Evolutionary conservation across 1,140 invertebrate species (phyloP), one percentile per base, ranked within the genome.

Genomic region (Temnothorax longispinosus): DNA sequence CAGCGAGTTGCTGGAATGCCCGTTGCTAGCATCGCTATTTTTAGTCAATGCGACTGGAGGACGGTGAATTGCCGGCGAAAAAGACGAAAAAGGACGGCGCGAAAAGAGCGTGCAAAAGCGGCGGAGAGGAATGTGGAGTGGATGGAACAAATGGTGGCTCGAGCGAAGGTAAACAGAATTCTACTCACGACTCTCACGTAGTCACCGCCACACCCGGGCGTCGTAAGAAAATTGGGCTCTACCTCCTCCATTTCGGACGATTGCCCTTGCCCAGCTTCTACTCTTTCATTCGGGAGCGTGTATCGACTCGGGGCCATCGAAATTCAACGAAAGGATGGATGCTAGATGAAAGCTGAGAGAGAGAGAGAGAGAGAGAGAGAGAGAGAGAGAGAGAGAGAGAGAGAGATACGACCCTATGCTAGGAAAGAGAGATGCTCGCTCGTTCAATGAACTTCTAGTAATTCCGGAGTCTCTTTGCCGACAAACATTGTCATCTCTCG

Each of bases 221-320:
- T 80, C 89, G 67, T 92, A 90, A 92, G 89, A 94, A 93, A 94
- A 94, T 94, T 93, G 92, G 91, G 77, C 92, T 93, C 90, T 90
- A 90, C 87, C 92, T 87, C 87, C 75, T 60, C 81, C 75, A 90
- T 90, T 90, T 85, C 89, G 72, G 86, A 86, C 80, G 88, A 86
- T 89, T 87, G 87, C 84, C 35, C 88, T 75, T 87, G 88, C 87
- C 88, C 88, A 85, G 87, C 89, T 90, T 77, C 86, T 77, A 54
- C 86, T 60, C 64, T 84, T 85, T 87, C 56, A 58, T 80, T 64
- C 75, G 69, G 35, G 44, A 58, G 74, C 27, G 69, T 74, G 88
- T 87, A 72, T 64, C 77, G 84, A 58, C 54, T 82, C 58, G 27
- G 75, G n/a, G 56, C 88, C 81, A 64, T 85, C 72, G 87, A 77